phyloP scores from a whole-genome alignment of 2,888 invertebrate genomes.

The Crocallis elinguaria region DNA sequence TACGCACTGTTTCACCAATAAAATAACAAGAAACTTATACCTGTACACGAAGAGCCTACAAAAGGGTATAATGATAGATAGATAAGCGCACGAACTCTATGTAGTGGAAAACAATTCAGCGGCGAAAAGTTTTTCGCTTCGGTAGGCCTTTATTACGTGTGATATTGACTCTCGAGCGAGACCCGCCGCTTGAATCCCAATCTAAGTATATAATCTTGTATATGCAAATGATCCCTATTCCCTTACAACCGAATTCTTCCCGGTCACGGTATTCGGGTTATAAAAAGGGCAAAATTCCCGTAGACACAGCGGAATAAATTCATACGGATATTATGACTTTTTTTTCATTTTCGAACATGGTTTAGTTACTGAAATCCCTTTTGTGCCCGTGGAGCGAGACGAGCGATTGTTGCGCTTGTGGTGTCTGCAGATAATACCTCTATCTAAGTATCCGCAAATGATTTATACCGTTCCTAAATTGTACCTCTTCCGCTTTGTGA shows the following conservation, averaged over 20 bases:
- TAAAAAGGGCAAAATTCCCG: constrained; percentile 64
- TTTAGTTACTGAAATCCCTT: constrained; percentile 51
- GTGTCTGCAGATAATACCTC: constrained; percentile 51
- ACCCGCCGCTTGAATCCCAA: constrained; percentile 54
- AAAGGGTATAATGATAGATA: constrained; percentile 51
- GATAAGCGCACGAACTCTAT: constrained; percentile 51
- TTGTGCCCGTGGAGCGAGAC: constrained; percentile 48
- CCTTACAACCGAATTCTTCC: constrained; percentile 70
- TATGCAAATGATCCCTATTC: constrained; percentile 74
- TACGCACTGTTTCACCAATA: constrained; percentile 35
- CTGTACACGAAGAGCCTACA: constrained; percentile 40
- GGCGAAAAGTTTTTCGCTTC: constrained; percentile 65
- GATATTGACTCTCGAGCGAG: constrained; percentile 70
- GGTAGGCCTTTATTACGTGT: constrained; percentile 71
- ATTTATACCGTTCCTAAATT: constrained; percentile 48
- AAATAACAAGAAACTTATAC: constrained; percentile 40
- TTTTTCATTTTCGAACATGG: constrained; percentile 55
- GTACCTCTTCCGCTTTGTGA: constrained; percentile 45
- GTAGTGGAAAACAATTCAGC: constrained; percentile 69
- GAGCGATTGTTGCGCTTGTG: constrained; percentile 49
- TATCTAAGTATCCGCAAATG: constrained; percentile 51
- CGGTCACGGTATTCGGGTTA: constrained; percentile 70
- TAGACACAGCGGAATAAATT: constrained; percentile 70
- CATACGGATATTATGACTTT: constrained; percentile 56
- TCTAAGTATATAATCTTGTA: constrained; percentile 75